Evolutionary conservation across 2,113 vertebrate species (phyloP), one percentile per base, ranked within the genome.

Genomic region (Bucco capensis): DNA sequence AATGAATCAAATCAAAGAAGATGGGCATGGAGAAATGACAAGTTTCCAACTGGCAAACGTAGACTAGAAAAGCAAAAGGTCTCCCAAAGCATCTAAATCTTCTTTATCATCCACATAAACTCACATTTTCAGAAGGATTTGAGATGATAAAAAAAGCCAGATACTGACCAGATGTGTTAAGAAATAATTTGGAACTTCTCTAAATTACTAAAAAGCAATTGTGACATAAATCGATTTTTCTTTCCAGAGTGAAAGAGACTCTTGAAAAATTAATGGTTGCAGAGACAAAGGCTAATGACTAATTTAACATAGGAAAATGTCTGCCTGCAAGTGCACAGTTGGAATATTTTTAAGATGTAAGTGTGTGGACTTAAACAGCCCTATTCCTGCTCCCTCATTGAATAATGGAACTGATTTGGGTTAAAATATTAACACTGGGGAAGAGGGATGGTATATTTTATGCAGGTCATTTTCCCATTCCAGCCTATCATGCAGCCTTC

Each of bases 251-350:
- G 40, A 88, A 86, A 44, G 72, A 71, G 37, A 84, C 28, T 87
- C 37, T 85, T 94, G 46, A 91, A 91, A 89, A 91, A 87, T 70
- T 83, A 89, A 88, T 85, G 62, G 67, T 33, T 87, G 30, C 75
- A 70, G 89, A 89, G 71, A 93, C 66, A 91, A 91, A 88, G 87
- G 64, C 82, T 80, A 91, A 79, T 73, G 78, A 82, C 31, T 93
- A 70, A 83, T 93, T 61, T 72, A 88, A 76, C 21, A 72, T 4
- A 70, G 78, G 75, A 91, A 85, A 91, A 83, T 18, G 38, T 19
- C 54, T 79, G 70, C 49, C 37, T 7, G 6, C 5, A 14, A 94
- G 53, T 17, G 57, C 53, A 71, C 19, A 53, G 28, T 7, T 71
- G 31, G 77, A 90, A 5, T 79, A 61, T 60, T 72, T 90, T 46